Percentiles rank a stretch among this genome's conserved stretches.
Conservation (phyloP, 2,888 invertebrate species). For the Cerceris ruficornis region DNA sequence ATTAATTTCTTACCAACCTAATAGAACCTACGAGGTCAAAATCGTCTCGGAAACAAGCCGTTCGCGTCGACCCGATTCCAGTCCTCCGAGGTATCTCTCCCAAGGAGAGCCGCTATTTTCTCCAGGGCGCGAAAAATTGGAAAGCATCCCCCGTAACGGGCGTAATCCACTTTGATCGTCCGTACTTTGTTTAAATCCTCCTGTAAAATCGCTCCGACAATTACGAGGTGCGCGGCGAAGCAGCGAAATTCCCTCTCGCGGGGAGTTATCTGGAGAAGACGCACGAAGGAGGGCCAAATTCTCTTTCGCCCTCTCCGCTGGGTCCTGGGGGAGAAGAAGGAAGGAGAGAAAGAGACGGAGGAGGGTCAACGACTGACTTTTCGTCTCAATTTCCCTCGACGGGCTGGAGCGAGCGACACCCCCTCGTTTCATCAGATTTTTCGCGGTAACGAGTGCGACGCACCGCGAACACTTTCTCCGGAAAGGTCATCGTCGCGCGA, state of each 20-base stretch:
- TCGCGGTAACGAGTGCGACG: constrained; percentile 35
- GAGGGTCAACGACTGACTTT: constrained; percentile 55
- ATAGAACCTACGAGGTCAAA: too few species aligned
- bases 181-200: too few species aligned
- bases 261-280: neutral
- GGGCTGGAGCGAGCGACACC: constrained; percentile 26
- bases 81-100: too few species aligned
- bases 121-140: too few species aligned
- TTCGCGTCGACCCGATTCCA: too few species aligned
- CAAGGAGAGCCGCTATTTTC: too few species aligned
- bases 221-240: neutral
- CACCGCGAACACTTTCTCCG: constrained; percentile 4
- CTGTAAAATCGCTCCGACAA: neutral
- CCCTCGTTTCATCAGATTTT: constrained; percentile 61
- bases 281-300: too few species aligned
- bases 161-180: neutral
- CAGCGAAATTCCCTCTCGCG: neutral
- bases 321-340: neutral
- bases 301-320: neutral
- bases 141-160: neutral
- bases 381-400: constrained; percentile 50
- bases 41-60: too few species aligned
- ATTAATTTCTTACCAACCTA: too few species aligned
- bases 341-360: neutral
- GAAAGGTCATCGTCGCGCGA: constrained; percentile 9